A percentile compares a stretch with the other conserved stretches of the same genome.
Evolutionary conservation across 2,888 invertebrate species (phyloP).

Genomic region (Platypus cylindrus): DNA sequence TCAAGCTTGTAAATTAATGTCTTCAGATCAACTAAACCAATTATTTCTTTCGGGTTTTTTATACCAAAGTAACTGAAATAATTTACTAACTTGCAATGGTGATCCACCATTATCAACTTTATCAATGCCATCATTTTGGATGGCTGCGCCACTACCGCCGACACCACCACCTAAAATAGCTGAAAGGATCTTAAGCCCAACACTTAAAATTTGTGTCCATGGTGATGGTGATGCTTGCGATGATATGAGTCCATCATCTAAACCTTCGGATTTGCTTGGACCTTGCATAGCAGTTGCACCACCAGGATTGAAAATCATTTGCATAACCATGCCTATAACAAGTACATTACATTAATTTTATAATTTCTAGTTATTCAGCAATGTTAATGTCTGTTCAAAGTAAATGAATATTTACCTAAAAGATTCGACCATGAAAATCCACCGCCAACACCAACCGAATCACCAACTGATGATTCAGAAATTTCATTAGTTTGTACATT

Average conservation of each 20-base stretch:
- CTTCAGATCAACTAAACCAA: too few species aligned
- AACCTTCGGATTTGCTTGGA: constrained; percentile 68
- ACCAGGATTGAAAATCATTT: constrained; percentile 69
- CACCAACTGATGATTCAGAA: constrained; percentile 46
- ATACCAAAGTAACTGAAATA: too few species aligned
- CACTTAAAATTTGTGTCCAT: constrained; percentile 77
- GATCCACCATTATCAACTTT: constrained; percentile 75
- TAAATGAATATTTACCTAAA: constrained; percentile 43
- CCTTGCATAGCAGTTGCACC: constrained; percentile 43
- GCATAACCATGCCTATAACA: constrained; percentile 60
- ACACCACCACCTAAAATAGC: constrained; percentile 71
- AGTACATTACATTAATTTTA: not conserved
- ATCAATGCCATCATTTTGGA: constrained; percentile 68
- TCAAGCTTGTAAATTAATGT: too few species aligned
- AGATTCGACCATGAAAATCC: constrained; percentile 85
- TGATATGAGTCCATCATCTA: constrained; percentile 50
- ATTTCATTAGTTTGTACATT: constrained; percentile 73
- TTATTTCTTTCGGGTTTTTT: too few species aligned
- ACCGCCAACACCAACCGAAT: constrained; percentile 36
- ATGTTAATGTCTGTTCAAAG: not conserved
- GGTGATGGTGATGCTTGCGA: constrained; percentile 61
- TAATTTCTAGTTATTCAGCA: not conserved
- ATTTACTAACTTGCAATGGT: constrained; percentile 70
- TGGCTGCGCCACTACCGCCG: constrained; percentile 56
- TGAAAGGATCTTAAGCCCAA: constrained; percentile 69